These are phyloP conservation scores for Volucella inflata DNA, from an alignment of 2,888 invertebrate species.

Conservation along the genomic window DNA sequence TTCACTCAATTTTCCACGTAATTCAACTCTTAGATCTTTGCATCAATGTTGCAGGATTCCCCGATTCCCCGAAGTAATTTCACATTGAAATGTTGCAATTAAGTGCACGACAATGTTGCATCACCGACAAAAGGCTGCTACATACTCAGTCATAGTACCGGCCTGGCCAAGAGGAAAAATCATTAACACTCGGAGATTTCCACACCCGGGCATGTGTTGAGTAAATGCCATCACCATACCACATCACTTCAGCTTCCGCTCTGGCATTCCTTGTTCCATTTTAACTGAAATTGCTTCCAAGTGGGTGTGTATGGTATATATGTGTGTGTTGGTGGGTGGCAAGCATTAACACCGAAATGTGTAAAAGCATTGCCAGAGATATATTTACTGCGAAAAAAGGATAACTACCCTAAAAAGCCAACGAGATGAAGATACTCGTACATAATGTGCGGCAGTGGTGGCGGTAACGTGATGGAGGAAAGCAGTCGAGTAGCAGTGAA, in stretches of 20 bases:
- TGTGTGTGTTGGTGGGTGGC: slow-evolving; percentile 22
- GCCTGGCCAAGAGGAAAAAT: slow-evolving; percentile 68
- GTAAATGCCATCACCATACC: slow-evolving; percentile 73
- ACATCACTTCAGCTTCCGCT: slow-evolving; percentile 32
- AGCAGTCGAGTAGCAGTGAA: slow-evolving; percentile 64
- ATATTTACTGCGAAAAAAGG: slow-evolving; percentile 74
- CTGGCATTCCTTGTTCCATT: background rate
- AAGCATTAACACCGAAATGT: slow-evolving; percentile 73
- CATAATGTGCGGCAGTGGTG: slow-evolving; percentile 8
- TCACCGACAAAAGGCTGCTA: slow-evolving; percentile 7
- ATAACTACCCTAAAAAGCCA: slow-evolving; percentile 58
- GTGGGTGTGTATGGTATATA: slow-evolving; percentile 18
- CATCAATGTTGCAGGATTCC: slow-evolving; percentile 30
- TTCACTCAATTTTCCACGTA: slow-evolving; percentile 48
- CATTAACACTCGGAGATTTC: slow-evolving; percentile 75
- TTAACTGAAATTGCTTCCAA: slow-evolving; percentile 1
- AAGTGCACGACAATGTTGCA: slow-evolving; percentile 57
- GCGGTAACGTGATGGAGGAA: slow-evolving; percentile 40
- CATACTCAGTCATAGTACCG: slow-evolving; percentile 10
- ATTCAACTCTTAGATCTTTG: slow-evolving; percentile 20
- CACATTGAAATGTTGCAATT: slow-evolving; percentile 58
- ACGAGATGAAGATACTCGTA: slow-evolving; percentile 31
- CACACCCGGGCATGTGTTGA: slow-evolving; percentile 75
- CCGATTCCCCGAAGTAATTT: slow-evolving; percentile 62
- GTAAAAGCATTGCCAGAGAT: slow-evolving; percentile 73